phyloP scores from a whole-genome alignment of 2,888 invertebrate genomes.

The Eubasilissa splendida region DNA sequence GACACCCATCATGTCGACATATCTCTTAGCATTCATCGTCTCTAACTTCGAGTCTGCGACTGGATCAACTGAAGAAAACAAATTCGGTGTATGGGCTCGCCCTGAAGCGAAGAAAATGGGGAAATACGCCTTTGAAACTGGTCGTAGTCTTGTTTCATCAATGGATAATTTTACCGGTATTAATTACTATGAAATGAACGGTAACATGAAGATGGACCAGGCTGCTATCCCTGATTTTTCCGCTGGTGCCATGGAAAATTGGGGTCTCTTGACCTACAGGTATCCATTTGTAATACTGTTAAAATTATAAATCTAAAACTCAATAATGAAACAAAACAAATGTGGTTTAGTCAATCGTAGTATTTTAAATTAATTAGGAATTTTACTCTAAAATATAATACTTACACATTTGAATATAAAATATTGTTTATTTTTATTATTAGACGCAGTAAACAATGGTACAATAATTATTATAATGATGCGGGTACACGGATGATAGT shows the following conservation, averaged over 20 bases:
- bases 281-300: slow-evolving; percentile 60
- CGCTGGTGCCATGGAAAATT: slow-evolving; percentile 89
- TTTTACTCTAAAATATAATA: too few relatives aligned
- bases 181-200: slow-evolving; percentile 68
- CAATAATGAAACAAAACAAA: too few relatives aligned
- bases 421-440: too few relatives aligned
- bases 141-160: slow-evolving; percentile 66
- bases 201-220: slow-evolving; percentile 75
- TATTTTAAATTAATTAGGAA: too few relatives aligned
- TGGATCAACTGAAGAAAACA: neutral
- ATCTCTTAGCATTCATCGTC: slow-evolving; percentile 88
- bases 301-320: too few relatives aligned
- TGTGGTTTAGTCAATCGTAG: too few relatives aligned
- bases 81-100: slow-evolving; percentile 66
- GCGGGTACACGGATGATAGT: too few relatives aligned
- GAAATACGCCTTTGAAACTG: slow-evolving; percentile 66
- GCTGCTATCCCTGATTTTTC: slow-evolving; percentile 85
- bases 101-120: slow-evolving; percentile 67
- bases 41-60: slow-evolving; percentile 76
- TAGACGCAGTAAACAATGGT: too few relatives aligned
- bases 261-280: slow-evolving; percentile 86
- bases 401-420: too few relatives aligned
- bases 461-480: too few relatives aligned
- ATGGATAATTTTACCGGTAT: slow-evolving; percentile 75
- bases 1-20: slow-evolving; percentile 84